A percentile compares a stretch with the other conserved stretches of the same genome.
Conservation (phyloP, 2,888 invertebrate species). For the Sialis lutaria region DNA sequence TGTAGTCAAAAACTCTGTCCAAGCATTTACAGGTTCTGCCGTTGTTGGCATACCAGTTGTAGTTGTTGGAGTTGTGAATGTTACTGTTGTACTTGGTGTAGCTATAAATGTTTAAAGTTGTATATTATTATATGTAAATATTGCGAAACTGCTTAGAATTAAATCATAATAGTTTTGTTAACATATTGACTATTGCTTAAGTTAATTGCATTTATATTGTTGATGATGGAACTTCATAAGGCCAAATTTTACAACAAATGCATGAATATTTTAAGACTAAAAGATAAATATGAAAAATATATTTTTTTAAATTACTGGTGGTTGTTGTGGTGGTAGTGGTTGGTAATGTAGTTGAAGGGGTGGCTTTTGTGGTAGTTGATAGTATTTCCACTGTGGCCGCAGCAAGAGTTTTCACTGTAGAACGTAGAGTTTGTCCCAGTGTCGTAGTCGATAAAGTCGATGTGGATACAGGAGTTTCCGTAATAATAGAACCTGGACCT, state of each 20-base stretch:
- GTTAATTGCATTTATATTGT: no score
- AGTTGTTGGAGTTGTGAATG: slow-evolving; percentile 15
- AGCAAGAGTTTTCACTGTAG: slow-evolving; percentile 18
- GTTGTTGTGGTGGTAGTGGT: slow-evolving; percentile 18
- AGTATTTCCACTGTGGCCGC: slow-evolving; percentile 19
- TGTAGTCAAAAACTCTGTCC: slow-evolving; percentile 9
- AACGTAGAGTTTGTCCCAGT: slow-evolving; percentile 17
- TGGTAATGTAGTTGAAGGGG: slow-evolving; percentile 14
- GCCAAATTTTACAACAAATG: no score
- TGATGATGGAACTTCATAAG: no score
- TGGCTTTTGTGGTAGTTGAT: slow-evolving; percentile 22
- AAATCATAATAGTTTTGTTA: background rate
- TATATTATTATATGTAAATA: background rate
- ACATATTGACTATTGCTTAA: no score
- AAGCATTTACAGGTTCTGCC: slow-evolving; percentile 15
- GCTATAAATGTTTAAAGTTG: background rate
- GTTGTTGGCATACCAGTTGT: slow-evolving; percentile 21
- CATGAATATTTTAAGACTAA: no score
- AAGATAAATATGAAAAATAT: slow-evolving; percentile 8
- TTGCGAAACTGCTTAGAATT: background rate
- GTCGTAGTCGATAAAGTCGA: slow-evolving; percentile 19
- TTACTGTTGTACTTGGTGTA: slow-evolving; percentile 13
- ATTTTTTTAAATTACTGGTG: slow-evolving; percentile 15
- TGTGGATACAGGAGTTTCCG: slow-evolving; percentile 28
- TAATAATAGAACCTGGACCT: slow-evolving; percentile 18